Evolutionary conservation across 1,140 invertebrate genomes (phyloP).

Genomic region (Venustaconcha ellipsiformis): DNA sequence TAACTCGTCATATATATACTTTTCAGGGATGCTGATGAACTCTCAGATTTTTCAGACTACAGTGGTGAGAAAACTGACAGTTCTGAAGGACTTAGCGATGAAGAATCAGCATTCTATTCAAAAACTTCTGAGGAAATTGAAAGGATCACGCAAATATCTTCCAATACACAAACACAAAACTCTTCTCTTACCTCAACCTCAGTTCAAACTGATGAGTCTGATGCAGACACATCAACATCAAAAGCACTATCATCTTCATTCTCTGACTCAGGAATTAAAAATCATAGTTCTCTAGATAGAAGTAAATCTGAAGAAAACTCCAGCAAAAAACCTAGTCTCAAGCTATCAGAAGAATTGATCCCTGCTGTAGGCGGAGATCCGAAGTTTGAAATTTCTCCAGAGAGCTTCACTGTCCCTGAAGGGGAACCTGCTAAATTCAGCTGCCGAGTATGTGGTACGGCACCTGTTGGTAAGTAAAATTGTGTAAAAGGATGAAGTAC

Average conservation of each 20-base stretch:
- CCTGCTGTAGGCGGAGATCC: conserved; percentile 57
- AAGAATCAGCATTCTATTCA: conserved; percentile 54
- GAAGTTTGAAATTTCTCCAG: conserved; percentile 56
- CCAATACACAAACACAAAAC: conserved; percentile 9
- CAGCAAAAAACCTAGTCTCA: conserved; percentile 30
- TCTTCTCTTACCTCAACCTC: conserved; percentile 10
- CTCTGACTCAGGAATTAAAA: conserved; percentile 18
- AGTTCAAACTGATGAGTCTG: conserved; percentile 31
- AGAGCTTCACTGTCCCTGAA: conserved; percentile 52
- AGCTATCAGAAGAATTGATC: conserved; percentile 46
- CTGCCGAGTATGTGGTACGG: conserved; percentile 56
- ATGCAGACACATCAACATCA: conserved; percentile 33
- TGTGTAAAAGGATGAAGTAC: neutral
- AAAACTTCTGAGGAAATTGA: conserved; percentile 56
- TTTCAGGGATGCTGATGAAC: conserved; percentile 61
- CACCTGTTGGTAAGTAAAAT: conserved; percentile 55
- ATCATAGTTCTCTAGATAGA: conserved; percentile 10
- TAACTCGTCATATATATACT: conserved; percentile 3
- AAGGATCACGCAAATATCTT: conserved; percentile 36
- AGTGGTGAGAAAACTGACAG: conserved; percentile 26
- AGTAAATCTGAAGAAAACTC: conserved; percentile 32
- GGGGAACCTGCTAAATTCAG: conserved; percentile 60
- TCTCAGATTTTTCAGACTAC: conserved; percentile 62
- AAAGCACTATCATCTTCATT: conserved; percentile 13
- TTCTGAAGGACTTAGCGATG: conserved; percentile 42